Conservation (phyloP, 2,888 invertebrate species). For the Tillus elongatus region DNA sequence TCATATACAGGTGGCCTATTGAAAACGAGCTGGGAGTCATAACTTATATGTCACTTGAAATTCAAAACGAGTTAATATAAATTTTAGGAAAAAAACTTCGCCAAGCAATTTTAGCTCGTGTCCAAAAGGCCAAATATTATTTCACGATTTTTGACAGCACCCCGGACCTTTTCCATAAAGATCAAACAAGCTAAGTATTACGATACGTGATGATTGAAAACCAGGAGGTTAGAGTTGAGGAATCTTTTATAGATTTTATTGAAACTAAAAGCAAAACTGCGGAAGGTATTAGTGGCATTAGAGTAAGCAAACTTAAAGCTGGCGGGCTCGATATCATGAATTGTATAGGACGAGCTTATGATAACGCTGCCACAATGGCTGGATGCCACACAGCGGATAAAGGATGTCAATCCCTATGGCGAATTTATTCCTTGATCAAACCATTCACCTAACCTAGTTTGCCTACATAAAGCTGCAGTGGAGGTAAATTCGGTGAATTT, state of each 20-base stretch:
- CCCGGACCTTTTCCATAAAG: too few species aligned
- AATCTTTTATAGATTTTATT: constrained; percentile 24
- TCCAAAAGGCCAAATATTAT: too few species aligned
- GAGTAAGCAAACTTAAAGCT: constrained; percentile 17
- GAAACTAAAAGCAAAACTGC: constrained; percentile 25
- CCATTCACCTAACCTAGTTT: constrained; percentile 17
- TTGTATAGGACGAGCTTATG: constrained; percentile 26
- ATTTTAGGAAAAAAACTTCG: too few species aligned
- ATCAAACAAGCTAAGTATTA: too few species aligned
- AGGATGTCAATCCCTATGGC: constrained; percentile 17
- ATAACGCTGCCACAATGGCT: constrained; percentile 24
- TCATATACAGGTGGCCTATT: too few species aligned
- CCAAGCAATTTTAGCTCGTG: too few species aligned
- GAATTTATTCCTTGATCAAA: constrained; percentile 16
- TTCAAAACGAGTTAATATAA: too few species aligned
- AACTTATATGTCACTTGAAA: too few species aligned
- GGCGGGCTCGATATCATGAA: constrained; percentile 23
- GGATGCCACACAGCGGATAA: constrained; percentile 15
- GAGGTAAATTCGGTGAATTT: too few species aligned
- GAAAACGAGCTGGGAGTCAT: too few species aligned
- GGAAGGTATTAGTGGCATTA: constrained; percentile 21
- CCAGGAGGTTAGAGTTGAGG: constrained; percentile 18
- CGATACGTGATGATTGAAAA: constrained; percentile 21
- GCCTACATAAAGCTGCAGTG: constrained; percentile 11
- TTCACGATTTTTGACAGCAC: too few species aligned